A percentile compares a stretch with the other conserved stretches of the same genome.
Conservation (phyloP, 2,888 invertebrate species). For the Limnephilus rhombicus region DNA sequence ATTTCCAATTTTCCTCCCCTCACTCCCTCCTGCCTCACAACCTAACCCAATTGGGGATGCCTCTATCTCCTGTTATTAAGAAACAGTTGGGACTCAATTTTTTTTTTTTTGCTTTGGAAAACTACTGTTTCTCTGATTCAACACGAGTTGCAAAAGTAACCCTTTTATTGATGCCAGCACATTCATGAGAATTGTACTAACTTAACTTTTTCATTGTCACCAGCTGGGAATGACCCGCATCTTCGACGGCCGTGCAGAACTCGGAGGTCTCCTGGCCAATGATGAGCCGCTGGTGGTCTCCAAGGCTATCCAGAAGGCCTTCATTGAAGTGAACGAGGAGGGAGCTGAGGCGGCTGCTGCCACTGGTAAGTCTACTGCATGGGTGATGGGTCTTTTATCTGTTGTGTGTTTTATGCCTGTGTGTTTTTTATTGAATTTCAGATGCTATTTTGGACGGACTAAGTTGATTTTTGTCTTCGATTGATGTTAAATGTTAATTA, state of each 20-base stretch:
- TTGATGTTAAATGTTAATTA: background rate
- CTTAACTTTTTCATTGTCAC: background rate
- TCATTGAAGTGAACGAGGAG: slow-evolving; percentile 91
- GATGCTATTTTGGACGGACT: background rate
- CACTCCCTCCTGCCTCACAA: no score
- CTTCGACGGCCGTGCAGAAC: slow-evolving; percentile 80
- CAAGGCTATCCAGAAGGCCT: slow-evolving; percentile 89
- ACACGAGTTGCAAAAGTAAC: background rate
- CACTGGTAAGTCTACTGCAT: slow-evolving; percentile 81
- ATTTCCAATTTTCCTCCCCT: no score
- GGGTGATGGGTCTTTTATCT: background rate
- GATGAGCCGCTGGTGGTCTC: slow-evolving; percentile 79
- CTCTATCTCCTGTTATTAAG: no score
- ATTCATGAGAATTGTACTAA: background rate
- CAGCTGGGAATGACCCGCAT: slow-evolving; percentile 85
- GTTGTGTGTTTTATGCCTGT: background rate
- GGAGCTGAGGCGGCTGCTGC: slow-evolving; percentile 92
- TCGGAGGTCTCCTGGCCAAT: slow-evolving; percentile 80
- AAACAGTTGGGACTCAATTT: no score
- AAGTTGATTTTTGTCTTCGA: background rate
- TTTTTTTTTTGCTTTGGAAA: no score
- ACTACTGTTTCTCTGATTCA: no score
- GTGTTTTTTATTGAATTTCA: background rate
- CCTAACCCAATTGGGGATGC: no score
- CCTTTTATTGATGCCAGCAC: no score